Evolutionary conservation across 2,113 vertebrate species (phyloP), one percentile per base, ranked within the genome.

Genomic region (Sylvia atricapilla): DNA sequence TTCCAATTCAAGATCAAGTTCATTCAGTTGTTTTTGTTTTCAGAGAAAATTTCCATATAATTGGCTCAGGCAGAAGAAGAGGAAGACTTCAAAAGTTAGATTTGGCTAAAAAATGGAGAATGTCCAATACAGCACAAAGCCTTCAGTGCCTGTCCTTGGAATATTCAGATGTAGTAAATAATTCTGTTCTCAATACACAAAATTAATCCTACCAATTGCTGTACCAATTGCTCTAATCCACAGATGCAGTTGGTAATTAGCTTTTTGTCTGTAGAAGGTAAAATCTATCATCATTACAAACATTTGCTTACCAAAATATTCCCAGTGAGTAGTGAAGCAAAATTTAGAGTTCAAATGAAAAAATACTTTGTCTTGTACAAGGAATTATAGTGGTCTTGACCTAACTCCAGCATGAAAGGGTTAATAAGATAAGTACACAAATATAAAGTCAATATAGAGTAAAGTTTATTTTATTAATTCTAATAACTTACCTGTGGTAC

Each of bases 401-500:
- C 21, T 11, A 11, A 74, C 9, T 72, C 7, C 23, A 84, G 10
- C 10, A 59, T 6, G 3, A 31, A 91, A 77, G 11, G 5, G 12
- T 72, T 60, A 90, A 90, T 25, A 5, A 24, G 9, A 59, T 8
- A 82, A 74, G 10, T 52, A 84, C 87, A 68, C 25, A 87, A 91
- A 81, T 37, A 66, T 3, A 64, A 78, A 87, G 30, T 8, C 10
- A 77, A 30, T 44, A 72, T 0, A 37, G 15, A 76, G 16, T 44
- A 74, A 92, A 84, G 72, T n/a, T 52, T 74, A 33, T 43, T 53
- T 37, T 30, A 63, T 39, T 79, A 25, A 77, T 75, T 72, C 52
- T 44, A 52, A 47, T 43, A 87, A 90, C 49, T 87, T 95, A 98
- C 98, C 97, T 98, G 98, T 41, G 98, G 98, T 27, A 98, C 98